These are phyloP conservation scores for Phylloscopus collybita DNA, from an alignment of 2,797 vertebrate genomes.

Conservation along the genomic window DNA sequence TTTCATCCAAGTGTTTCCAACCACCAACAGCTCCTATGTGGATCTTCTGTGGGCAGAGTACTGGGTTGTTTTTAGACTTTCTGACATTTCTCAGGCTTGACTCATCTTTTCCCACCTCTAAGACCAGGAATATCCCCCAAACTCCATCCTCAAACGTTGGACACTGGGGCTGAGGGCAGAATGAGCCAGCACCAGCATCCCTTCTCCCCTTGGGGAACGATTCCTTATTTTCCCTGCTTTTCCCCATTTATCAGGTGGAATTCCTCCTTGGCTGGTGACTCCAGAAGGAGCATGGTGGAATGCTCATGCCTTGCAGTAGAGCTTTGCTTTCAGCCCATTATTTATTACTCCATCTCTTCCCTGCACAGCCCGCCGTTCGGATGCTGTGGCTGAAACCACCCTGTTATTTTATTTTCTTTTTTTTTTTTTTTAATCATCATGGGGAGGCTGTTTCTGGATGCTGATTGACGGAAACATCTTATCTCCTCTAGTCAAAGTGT, in stretches of 20 bases:
- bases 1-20: background rate
- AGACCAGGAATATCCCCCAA: background rate
- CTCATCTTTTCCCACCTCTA: background rate
- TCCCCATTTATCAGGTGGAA: background rate
- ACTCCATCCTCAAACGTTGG: rapidly evolving
- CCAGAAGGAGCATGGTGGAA: background rate
- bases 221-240: background rate
- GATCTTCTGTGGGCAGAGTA: background rate
- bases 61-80: background rate
- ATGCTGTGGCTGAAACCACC: background rate
- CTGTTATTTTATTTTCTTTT: background rate
- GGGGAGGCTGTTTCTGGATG: slow-evolving; percentile 39
- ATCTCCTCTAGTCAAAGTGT: slow-evolving; percentile 53
- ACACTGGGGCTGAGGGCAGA: rapidly evolving
- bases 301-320: background rate
- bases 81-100: background rate
- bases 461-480: slow-evolving; percentile 60
- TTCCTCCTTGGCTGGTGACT: background rate
- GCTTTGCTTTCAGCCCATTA: background rate
- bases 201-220: rapidly evolving
- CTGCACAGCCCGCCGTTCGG: rapidly evolving
- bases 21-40: background rate
- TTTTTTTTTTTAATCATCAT: slow-evolving; percentile 16
- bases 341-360: background rate
- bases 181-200: background rate